Base-by-base conservation (phyloP, 2,113 vertebrate species). In the Limanda limanda region DNA sequence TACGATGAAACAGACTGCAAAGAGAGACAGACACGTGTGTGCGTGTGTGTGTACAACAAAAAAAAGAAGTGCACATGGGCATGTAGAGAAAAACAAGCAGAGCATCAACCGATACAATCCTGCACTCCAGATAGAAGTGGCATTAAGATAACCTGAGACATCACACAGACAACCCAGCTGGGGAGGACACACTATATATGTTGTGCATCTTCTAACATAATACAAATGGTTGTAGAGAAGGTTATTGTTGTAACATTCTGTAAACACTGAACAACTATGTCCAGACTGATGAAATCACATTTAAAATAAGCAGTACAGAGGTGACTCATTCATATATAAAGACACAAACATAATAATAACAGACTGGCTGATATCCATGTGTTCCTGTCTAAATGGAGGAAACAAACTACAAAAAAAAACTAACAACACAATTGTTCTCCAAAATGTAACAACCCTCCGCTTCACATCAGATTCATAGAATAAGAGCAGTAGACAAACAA, bases 1-100 rank as follows among this genome's bases (percentile, higher is more conserved):
- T 86, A 87, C 71, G 84, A 83, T 81, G 86, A 88, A 91, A 91
- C 86, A 91, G 90, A 89, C 89, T 89, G 88, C 83, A 78, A 88
- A 86, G 71, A 84, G 61, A 87, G 67, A 72, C 77, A 86, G 78
- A 72, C 83, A 47, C 9, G 65, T 81, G 79, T 70, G 60, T 60
- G 59, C 74, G 58, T 64, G 59, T 57, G 65, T 63, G 69, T 68
- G 25, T 63, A 13, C 12, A 42, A 42, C 37, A 42, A 42, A 40
- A 12, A 40, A 42, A 42, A 42, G 12, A 42, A 42, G 47, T 70
- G 71, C n/a, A 85, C 48, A 40, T 8, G 51, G 21, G 21, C 63
- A 59, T 68, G 64, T 55, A 59, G 2, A 55, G 52, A 63, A 72
- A 73, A 37, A 76, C 51, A 69, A 74, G 57, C 25, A 47, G n/a